Percentiles rank a stretch among this genome's conserved stretches.
Conservation (phyloP, 1,140 invertebrate species). For the Hylaeus anthracinus region DNA sequence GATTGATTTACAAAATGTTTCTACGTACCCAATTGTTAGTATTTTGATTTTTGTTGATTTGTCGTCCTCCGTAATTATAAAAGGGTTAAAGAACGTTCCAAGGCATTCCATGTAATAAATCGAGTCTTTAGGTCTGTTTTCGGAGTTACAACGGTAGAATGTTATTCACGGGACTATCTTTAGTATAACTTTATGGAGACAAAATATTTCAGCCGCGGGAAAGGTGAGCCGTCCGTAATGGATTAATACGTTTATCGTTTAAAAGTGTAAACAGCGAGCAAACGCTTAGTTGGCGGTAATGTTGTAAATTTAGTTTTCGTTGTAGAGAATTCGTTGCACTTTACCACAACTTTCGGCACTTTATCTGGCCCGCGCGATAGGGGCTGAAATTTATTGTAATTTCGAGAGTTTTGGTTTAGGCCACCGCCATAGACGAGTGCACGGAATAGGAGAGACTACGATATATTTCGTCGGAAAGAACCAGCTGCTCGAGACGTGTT, state of each 20-base stretch:
- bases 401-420: constrained; percentile 44
- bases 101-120: no score
- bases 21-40: no score
- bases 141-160: no score
- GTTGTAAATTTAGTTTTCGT: background rate
- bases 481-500: constrained; percentile 45
- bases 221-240: no score
- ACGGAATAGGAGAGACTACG: constrained; percentile 34
- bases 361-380: background rate
- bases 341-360: background rate
- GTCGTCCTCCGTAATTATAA: no score
- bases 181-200: no score
- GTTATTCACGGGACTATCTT: no score
- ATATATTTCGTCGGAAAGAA: constrained; percentile 51
- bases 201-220: no score
- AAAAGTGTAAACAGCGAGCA: background rate
- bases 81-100: no score
- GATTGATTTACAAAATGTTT: no score
- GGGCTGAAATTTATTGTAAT: constrained; percentile 36
- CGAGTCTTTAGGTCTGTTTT: no score
- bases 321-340: background rate
- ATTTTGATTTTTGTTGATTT: no score
- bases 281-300: background rate
- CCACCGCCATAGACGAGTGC: constrained; percentile 30
- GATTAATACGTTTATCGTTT: background rate